Evolutionary conservation across 2,888 invertebrate species (phyloP).

Genomic region (Pelosia muscerda): DNA sequence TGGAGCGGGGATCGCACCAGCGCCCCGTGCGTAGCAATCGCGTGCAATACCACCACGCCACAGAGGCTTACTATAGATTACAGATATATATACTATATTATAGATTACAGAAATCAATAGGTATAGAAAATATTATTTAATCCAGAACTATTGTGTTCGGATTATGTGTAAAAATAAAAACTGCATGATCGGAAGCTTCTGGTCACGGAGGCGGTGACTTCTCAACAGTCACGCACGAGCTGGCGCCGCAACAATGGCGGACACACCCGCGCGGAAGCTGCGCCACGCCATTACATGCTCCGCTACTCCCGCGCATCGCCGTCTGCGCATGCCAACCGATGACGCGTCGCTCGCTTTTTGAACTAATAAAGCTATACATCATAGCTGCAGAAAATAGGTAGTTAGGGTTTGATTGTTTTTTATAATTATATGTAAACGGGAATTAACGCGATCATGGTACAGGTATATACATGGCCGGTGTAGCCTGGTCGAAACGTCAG

Average conservation of each 20-base stretch:
- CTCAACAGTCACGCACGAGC: slow-evolving; percentile 67
- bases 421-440: no score
- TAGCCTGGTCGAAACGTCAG: no score
- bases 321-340: slow-evolving; percentile 36
- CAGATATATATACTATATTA: background rate
- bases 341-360: slow-evolving; percentile 17
- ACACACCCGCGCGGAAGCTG: slow-evolving; percentile 80
- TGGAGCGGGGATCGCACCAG: no score
- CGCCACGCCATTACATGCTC: slow-evolving; percentile 71
- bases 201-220: slow-evolving; percentile 28
- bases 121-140: background rate
- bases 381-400: slow-evolving; percentile 1
- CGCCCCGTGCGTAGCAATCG: no score
- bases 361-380: slow-evolving; percentile 18
- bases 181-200: slow-evolving; percentile 41
- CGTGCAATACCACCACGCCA: no score
- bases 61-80: no score
- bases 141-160: background rate
- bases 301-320: slow-evolving; percentile 61
- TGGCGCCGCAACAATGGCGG: slow-evolving; percentile 62
- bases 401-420: background rate
- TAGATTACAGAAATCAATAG: no score
- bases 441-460: background rate
- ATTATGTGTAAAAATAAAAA: slow-evolving; percentile 30
- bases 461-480: no score